Base-by-base conservation (phyloP, 2,113 vertebrate genomes). In the Cyanistes caeruleus region DNA sequence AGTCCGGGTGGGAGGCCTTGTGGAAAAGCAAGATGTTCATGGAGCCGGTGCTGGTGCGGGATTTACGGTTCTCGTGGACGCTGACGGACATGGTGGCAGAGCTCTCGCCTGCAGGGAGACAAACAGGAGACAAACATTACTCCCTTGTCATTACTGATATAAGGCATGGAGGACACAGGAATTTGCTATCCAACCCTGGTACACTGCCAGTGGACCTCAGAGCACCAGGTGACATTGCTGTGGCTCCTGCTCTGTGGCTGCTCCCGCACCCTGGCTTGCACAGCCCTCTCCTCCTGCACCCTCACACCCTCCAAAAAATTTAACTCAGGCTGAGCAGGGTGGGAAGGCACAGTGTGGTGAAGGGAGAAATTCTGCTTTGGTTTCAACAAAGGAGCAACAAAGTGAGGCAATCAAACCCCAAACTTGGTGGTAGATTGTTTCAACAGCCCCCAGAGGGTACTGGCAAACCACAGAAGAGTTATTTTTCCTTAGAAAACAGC, bases 41-140 rank as follows among this genome's bases (percentile, higher is more conserved):
- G 95, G 99, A 99, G 81, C 98, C 99, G 0, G 99, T 98, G 96
- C 99, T 99, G 23, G 98, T 97, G 93, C 99, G 98, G 14, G 99
- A 99, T 96, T 99, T 99, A 52, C 99, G 98, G 95, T 99, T 99
- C 97, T 99, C 99, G 1, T 99, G 99, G 73, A 99, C 98, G 3
- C 98, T 99, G 97, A 99, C 99, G 0, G 99, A 99, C 99, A 99
- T 99, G 95, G 89, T 97, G 97, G 56, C 83, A 41, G 74, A 79
- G 82, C 28, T 51, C 13, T 17, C 2, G 63, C 78, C 98, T 98
- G 95, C 20, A 7, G 37, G 74, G 70, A 79, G 17, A 69, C 25
- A 76, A 89, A 77, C 16, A 63, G 64, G 25, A n/a, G 65, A 62
- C n/a, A 52, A 23, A 0, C 5, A 37, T n/a, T 19, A 89, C 17